These are phyloP conservation scores for Mesoclemmys tuberculata DNA, from an alignment of 2,113 vertebrate species.

Conservation along the genomic window DNA sequence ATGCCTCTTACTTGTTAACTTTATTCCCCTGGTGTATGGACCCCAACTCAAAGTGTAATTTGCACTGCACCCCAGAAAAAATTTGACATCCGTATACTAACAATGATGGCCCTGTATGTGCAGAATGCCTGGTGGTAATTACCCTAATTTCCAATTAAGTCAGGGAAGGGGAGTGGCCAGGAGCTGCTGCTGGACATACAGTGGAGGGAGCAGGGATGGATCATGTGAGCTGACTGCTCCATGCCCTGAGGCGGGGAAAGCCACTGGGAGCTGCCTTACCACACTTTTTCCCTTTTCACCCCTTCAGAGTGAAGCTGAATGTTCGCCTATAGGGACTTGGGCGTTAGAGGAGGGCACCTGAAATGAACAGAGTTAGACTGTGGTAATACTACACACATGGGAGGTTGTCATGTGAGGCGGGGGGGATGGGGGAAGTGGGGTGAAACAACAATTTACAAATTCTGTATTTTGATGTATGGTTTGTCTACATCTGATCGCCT, in stretches of 20 bases:
- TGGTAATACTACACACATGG: too few relatives aligned
- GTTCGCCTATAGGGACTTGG: too few relatives aligned
- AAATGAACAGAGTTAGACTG: too few relatives aligned
- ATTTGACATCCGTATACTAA: background rate
- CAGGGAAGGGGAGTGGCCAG: background rate
- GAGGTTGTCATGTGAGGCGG: too few relatives aligned
- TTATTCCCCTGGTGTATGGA: background rate
- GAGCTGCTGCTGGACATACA: background rate
- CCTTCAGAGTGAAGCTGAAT: too few relatives aligned
- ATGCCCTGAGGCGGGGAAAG: too few relatives aligned
- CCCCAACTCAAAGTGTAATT: background rate
- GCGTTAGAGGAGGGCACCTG: too few relatives aligned
- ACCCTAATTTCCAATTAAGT: background rate
- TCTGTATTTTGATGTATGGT: background rate
- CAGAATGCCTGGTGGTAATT: background rate
- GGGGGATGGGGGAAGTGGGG: too few relatives aligned
- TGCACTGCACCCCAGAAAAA: background rate
- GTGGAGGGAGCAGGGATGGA: background rate
- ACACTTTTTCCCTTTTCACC: too few relatives aligned
- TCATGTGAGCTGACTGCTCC: background rate
- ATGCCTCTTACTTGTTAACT: background rate
- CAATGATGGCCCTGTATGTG: background rate
- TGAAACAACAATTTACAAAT: background rate
- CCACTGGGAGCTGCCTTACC: too few relatives aligned
- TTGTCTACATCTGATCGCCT: background rate